A percentile compares a stretch with the other conserved stretches of the same genome.
These are phyloP conservation scores for Chaetodon auriga DNA, from an alignment of 2,113 vertebrate species.

Conservation along the genomic window DNA sequence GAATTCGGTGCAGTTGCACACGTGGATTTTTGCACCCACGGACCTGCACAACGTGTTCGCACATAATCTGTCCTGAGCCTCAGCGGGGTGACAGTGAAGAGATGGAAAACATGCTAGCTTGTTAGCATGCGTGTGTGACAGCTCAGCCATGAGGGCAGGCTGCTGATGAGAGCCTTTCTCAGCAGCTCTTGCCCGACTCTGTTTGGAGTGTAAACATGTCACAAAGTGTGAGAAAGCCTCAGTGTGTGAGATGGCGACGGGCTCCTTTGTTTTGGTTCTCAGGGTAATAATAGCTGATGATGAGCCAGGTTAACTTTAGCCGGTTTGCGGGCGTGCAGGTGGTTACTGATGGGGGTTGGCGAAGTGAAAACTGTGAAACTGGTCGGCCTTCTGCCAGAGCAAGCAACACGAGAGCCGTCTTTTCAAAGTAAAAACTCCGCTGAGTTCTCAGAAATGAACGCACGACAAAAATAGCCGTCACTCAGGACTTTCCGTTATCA, in stretches of 20 bases:
- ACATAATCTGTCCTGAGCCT: constrained; percentile 47
- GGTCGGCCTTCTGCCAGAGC: background rate
- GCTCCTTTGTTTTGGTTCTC: constrained; percentile 79
- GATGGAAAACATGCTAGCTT: background rate
- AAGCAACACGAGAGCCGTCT: background rate
- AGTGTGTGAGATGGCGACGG: constrained; percentile 33
- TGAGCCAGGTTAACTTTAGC: constrained; percentile 53
- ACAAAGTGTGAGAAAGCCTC: constrained; percentile 80
- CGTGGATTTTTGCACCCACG: background rate
- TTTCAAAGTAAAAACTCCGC: constrained; percentile 17
- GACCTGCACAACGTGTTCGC: background rate
- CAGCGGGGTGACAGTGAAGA: background rate
- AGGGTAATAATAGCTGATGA: constrained; percentile 72
- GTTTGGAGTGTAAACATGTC: constrained; percentile 85
- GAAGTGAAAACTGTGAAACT: constrained; percentile 1
- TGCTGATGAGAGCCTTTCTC: constrained; percentile 78
- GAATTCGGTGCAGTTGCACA: constrained; percentile 39
- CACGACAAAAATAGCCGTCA: background rate
- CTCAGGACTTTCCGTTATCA: constrained; percentile 5
- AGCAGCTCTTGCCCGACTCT: constrained; percentile 62
- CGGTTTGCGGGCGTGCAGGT: constrained; percentile 47
- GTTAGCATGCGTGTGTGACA: constrained; percentile 30
- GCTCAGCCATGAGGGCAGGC: constrained; percentile 62
- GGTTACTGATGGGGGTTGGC: constrained; percentile 3
- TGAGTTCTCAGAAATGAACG: constrained; percentile 22